Evolutionary conservation across 2,888 invertebrate species (phyloP), one percentile per base, ranked within the genome.

Genomic region (Danaus chrysippus): DNA sequence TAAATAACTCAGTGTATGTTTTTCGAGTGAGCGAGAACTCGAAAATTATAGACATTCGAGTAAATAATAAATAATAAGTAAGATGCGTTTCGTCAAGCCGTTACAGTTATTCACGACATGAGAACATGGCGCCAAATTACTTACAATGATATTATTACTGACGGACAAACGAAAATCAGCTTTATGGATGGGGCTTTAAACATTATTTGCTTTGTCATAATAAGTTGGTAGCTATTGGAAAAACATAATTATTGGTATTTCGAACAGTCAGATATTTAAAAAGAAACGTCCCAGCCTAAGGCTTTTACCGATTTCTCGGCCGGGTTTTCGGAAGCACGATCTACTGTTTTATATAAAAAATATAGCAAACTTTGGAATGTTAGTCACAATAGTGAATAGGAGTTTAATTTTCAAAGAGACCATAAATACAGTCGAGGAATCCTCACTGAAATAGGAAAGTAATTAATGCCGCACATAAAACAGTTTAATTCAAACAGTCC

Each of bases 201-300:
- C 68, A 66, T 62, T 10, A 71, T 17, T 6, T 60, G 64, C 10
- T 15, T 46, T 42, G 58, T 49, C 46, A 64, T 58, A 65, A 68
- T 42, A 67, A 62, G 61, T 60, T 49, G 60, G 63, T 64, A 76
- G 70, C 73, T 61, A 44, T 63, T 59, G 79, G 72, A 76, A 82
- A 82, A 78, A 77, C 83, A 82, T 87, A 87, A 87, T 86, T 80
- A 81, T 83, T 81, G 76, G 79, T 75, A 83, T 84, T 86, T 83
- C 76, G 82, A 83, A 83, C 81, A 80, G 79, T 78, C 81, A 84
- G 84, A 86, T 85, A 83, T 85, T 84, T 83, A 82, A 82, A 78
- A 81, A 78, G 73, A 71, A 76, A 76, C 73, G 73, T 78, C 82
- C 79, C 82, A 67, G 78, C 78, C 79, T 71, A 73, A 78, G 81